phyloP scores from a whole-genome alignment of 2,888 invertebrate species.

The Nasonovia ribisnigri region DNA sequence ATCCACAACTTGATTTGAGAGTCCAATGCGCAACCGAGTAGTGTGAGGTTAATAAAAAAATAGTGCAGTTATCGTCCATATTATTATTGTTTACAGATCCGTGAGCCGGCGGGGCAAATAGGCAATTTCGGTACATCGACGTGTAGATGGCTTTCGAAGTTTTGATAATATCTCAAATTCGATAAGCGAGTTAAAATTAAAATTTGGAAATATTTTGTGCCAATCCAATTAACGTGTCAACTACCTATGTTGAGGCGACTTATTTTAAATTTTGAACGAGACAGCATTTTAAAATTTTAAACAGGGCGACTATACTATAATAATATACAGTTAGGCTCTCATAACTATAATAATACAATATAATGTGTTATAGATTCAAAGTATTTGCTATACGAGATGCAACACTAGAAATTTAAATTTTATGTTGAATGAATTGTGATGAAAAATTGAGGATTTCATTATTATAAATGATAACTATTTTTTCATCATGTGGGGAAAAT shows the following conservation, averaged over 20 bases:
- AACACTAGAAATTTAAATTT: background rate
- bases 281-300: background rate
- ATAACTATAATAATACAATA: too few relatives aligned
- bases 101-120: background rate
- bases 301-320: background rate
- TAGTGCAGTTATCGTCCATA: too few relatives aligned
- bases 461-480: background rate
- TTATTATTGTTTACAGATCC: background rate
- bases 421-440: background rate
- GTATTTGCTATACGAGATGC: too few relatives aligned
- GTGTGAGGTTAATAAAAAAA: background rate
- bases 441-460: background rate
- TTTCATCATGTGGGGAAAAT: too few relatives aligned
- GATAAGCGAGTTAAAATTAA: background rate
- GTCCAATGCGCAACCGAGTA: too few relatives aligned
- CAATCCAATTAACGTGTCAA: background rate
- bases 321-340: too few relatives aligned
- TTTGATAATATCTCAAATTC: background rate
- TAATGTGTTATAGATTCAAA: too few relatives aligned
- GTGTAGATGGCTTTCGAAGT: background rate
- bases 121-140: background rate
- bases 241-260: fast-evolving
- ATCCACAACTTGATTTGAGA: too few relatives aligned
- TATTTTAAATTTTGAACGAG: background rate
- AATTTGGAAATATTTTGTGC: background rate